Percentiles rank a stretch among this genome's conserved stretches.
phyloP scores from a whole-genome alignment of 2,888 invertebrate genomes.

The Apodemia mormo region DNA sequence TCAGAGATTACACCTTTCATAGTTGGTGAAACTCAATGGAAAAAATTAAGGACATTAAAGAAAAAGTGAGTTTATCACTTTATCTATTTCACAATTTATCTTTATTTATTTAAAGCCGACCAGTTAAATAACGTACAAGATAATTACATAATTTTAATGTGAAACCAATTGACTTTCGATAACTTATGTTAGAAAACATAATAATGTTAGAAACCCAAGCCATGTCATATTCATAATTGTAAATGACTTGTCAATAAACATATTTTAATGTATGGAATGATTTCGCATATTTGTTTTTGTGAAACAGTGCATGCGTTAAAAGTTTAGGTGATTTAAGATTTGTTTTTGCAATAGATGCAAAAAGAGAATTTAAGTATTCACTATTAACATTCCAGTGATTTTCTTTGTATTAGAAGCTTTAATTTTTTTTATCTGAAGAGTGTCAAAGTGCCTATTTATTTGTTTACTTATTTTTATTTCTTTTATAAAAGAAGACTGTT shows the following conservation, averaged over 20 bases:
- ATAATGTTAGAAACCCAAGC: neutral
- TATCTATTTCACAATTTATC: neutral
- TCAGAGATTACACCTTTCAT: neutral
- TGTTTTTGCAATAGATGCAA: neutral
- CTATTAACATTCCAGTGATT: neutral
- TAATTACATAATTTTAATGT: neutral
- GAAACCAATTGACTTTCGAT: neutral
- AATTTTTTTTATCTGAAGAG: neutral
- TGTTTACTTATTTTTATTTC: slow-evolving; percentile 15
- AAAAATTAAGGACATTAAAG: neutral
- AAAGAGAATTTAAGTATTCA: neutral
- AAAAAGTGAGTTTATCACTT: too few relatives aligned
- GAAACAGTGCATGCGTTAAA: neutral
- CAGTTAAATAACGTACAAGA: neutral
- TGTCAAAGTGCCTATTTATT: slow-evolving; percentile 3
- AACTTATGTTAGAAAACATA: too few relatives aligned
- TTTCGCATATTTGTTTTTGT: neutral
- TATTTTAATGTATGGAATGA: neutral
- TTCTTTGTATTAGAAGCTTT: slow-evolving; percentile 6
- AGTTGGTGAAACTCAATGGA: neutral
- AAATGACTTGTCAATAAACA: too few relatives aligned
- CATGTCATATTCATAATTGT: neutral
- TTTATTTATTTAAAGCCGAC: neutral
- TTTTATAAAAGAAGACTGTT: slow-evolving; percentile 3
- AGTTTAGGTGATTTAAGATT: neutral